These are phyloP conservation scores for Centroberyx gerrardi DNA, from an alignment of 2,797 vertebrate species.

Conservation along the genomic window DNA sequence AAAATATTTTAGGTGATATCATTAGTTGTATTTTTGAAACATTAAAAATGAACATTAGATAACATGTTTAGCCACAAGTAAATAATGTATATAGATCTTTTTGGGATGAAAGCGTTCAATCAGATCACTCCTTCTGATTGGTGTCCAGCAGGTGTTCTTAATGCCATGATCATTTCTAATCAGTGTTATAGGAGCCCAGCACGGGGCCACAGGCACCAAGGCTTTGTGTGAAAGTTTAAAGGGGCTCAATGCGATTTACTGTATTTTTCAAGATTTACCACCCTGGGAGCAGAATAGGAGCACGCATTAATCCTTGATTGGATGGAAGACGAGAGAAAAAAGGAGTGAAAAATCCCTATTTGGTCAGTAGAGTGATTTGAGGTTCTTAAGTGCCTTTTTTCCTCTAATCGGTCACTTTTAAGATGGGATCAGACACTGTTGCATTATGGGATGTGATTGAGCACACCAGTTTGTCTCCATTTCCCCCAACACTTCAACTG, in stretches of 20 bases:
- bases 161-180: slow-evolving; percentile 71
- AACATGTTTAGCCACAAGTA: too few species aligned
- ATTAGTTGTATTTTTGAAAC: too few species aligned
- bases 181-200: slow-evolving; percentile 62
- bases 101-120: slow-evolving; percentile 18
- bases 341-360: slow-evolving; percentile 68
- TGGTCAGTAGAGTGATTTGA: slow-evolving; percentile 74
- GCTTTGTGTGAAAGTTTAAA: slow-evolving; percentile 79
- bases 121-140: slow-evolving; percentile 47
- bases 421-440: slow-evolving; percentile 80
- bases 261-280: slow-evolving; percentile 78
- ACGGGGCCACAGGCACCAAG: slow-evolving; percentile 45
- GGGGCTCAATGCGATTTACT: slow-evolving; percentile 74
- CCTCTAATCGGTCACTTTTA: slow-evolving; percentile 79
- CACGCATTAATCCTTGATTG: slow-evolving; percentile 77
- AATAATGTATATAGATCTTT: neutral
- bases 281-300: slow-evolving; percentile 73
- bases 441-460: slow-evolving; percentile 71
- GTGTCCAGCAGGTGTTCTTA: slow-evolving; percentile 68
- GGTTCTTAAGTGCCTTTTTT: slow-evolving; percentile 78
- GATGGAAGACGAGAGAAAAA: slow-evolving; percentile 53
- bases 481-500: slow-evolving; percentile 54
- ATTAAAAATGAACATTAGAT: too few species aligned
- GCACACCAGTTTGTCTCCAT: slow-evolving; percentile 55
- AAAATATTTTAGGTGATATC: too few species aligned